Evolutionary conservation across 2,888 invertebrate species (phyloP), one percentile per base, ranked within the genome.

Genomic region (Empis stercorea): DNA sequence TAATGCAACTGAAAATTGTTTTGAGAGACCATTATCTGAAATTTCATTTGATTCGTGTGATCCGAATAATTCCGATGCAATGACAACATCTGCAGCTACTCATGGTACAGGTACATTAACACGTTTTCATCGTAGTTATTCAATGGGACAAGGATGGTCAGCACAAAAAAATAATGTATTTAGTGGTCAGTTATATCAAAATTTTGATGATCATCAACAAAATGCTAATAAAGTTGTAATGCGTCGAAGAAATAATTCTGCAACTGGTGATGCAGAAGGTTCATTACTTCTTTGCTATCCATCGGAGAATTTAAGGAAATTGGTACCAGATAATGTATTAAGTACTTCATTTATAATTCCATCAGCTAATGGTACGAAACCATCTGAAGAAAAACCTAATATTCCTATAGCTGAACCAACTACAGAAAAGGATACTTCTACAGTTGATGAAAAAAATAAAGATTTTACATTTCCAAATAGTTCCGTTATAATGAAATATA

Each of bases 291-390:
- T 95, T 1, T 87, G 91, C 49, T 87, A 92, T 65, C 94, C 94
- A 2, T 94, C 94, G 38, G 80, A 85, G 17, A 86, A 89, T 20
- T 75, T 95, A 34, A 84, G 87, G 50, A 84, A 84, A 56, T 72
- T 92, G 55, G 85, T 86, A 38, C 84, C 78, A 15, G 76, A 76
- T 46, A 74, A 78, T 63, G 75, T 79, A 54, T 49, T 69, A 17
- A 64, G 62, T 44, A 61, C 67, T 0, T 62, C 67, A 1, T 59
- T 64, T 11, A 50, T 65, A 20, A 61, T 53, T n/a, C 54, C 48
- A 34, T 68, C 72, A 2, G 63, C 65, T 13, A 27, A 2, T 14
- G 23, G 13, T 32, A 11, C 15, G 9, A 14, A 17, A 23, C 13
- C n/a, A 7, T 6, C 36, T 37, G 30, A 43, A 16, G 32, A 43